Evolutionary conservation across 2,888 invertebrate species (phyloP), one percentile per base, ranked within the genome.

Genomic region (Tromatobia lineatoria): DNA sequence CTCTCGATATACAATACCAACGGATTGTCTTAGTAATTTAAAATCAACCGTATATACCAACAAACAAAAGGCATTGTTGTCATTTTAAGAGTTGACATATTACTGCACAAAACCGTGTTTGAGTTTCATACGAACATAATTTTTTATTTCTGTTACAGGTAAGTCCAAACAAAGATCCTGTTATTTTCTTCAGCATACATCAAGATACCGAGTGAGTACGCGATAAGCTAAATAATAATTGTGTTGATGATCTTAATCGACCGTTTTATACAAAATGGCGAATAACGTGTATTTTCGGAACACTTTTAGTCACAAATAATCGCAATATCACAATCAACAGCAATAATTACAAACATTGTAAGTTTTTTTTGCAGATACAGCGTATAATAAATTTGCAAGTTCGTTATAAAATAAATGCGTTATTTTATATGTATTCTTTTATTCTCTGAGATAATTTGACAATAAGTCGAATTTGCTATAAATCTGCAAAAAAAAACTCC

Each of bases 131-230:
- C 66, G 13, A 64, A 57, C 18, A 20, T 29, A 23, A 69, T 29
- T 78, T 47, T 50, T 34, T 18, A 15, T 82, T 82, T 80, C 18
- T 86, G 86, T 86, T 86, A n/a, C 78, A 86, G 86, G 86, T 86
- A 84, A 86, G 86, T 85, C 52, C 29, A 50, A 11, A 18, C 57
- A 57, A 42, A n/a, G 18, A 38, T 42, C 38, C 8, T 29, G 13
- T 34, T 34, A 1, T 61, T 34, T 2, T 61, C 8, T 18, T 34
- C 10, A 25, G 23, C 23, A 25, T 25, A 13, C 20, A 11, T 57
- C 11, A 57, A 10, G 25, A 13, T 23, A 1, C 3, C 15, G 13
- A 57, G 57, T 57, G 15, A 57, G 57, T 57, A 57, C 3, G 4
- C 15, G 10, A 57, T 57, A 25, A 11, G 0, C 3, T 54, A 54